A percentile compares a stretch with the other conserved stretches of the same genome.
Evolutionary conservation across 2,113 vertebrate genomes (phyloP).

Genomic region (Archocentrus centrarchus): DNA sequence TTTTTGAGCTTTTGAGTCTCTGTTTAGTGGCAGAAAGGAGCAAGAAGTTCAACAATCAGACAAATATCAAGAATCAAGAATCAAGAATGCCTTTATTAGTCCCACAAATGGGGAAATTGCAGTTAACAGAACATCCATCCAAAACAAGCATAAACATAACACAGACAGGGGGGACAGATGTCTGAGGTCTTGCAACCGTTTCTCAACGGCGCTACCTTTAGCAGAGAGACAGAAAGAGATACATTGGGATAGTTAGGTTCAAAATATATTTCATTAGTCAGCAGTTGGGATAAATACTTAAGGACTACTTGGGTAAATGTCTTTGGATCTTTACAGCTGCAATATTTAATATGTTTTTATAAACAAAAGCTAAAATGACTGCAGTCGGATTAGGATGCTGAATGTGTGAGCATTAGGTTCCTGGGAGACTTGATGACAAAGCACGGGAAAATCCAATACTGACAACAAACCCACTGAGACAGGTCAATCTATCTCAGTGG

Average conservation of each 20-base stretch:
- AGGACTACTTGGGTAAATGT: neutral
- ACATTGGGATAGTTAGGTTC: no score
- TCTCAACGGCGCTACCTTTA: no score
- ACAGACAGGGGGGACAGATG: no score
- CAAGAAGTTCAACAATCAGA: neutral
- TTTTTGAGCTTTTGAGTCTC: neutral
- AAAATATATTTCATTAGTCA: neutral
- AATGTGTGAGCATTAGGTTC: neutral
- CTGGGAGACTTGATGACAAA: neutral
- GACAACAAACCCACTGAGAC: neutral
- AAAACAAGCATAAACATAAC: no score
- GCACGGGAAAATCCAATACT: neutral
- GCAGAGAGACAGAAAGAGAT: no score
- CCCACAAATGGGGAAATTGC: no score
- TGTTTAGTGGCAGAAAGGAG: neutral
- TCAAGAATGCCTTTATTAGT: no score
- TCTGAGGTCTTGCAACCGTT: no score
- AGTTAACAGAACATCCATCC: no score
- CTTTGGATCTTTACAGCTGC: neutral
- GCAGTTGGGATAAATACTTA: no score
- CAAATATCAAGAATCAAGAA: no score
- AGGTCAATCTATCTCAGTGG: neutral
- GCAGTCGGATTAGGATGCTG: slow-evolving; percentile 5
- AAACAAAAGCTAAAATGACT: neutral
- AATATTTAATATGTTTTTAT: neutral